Base-by-base conservation (phyloP, 2,113 vertebrate genomes). In the Mionectes macconnelli region DNA sequence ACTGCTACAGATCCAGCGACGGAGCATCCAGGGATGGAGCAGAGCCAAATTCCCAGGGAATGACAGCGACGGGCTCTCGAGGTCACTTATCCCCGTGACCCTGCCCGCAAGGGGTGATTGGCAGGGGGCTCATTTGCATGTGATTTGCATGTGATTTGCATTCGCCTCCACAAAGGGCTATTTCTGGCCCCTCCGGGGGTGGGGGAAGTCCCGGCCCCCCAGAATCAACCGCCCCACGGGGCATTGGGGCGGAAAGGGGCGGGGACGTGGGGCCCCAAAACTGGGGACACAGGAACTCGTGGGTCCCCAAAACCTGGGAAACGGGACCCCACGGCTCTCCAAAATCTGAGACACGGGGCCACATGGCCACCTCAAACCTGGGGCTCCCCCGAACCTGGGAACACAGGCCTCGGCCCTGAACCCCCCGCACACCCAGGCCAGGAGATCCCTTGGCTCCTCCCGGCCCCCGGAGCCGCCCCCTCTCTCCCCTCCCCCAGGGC, bases 21-120 rank as follows among this genome's bases (percentile, higher is more conserved):
- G n/a, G n/a, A n/a, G n/a, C n/a, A 47, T 1, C 20, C 49, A 47
- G 33, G 19, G 28, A 13, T 18, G 19, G 45, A 15, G 45, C 6
- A 15, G n/a, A 53, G n/a, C 16, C 1, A 0, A 60, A 53, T 75
- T 82, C 53, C 13, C 30, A 45, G 30, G 63, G 47, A 49, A 49
- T 23, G 14, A n/a, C n/a, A 35, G 70, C 2, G 2, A 76, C 39
- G 33, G 39, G 16, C 45, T 75, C n/a, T 10, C 8, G 3, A 30
- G 35, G 63, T 22, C 70, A 62, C 30, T 6, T 8, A 45, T 17
- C 59, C 0, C 0, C 33, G 52, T 6, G 8, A 4, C 52, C 44
- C 17, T 23, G 14, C 49, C 4, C 25, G 33, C 21, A 23, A 21
- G 21, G 20, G 21, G 31, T n/a, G 55, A 13, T 33, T 1, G 44